These are phyloP conservation scores for Torymus aiolomorphi DNA, from an alignment of 2,888 invertebrate genomes.

Conservation along the genomic window DNA sequence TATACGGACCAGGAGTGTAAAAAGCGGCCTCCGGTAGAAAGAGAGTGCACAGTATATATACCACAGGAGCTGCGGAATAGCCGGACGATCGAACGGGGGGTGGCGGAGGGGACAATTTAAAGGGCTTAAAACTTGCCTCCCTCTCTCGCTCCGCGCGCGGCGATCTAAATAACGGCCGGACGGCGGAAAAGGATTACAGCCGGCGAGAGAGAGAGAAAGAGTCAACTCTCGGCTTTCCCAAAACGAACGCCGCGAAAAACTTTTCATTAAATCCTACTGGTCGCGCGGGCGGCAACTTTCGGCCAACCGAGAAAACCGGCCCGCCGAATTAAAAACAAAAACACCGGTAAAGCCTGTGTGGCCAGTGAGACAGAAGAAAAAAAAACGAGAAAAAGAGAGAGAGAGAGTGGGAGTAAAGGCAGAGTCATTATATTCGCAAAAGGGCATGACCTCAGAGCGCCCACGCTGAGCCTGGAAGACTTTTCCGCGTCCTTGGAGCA, in stretches of 20 bases:
- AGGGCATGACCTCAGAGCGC: not conserved
- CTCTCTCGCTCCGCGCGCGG: not conserved
- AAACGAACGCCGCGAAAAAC: not conserved
- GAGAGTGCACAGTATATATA: no score
- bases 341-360: not conserved
- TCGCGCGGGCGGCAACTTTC: not conserved
- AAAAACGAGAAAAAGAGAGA: not conserved
- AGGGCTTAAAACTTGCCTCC: conserved; percentile 8
- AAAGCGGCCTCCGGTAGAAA: no score
- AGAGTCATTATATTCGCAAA: not conserved
- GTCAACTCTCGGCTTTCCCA: not conserved
- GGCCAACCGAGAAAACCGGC: not conserved
- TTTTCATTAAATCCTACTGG: conserved; percentile 24
- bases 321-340: conserved; percentile 28
- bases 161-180: conserved; percentile 3
- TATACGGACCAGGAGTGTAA: no score
- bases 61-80: no score
- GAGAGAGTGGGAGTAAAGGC: not conserved
- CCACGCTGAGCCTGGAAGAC: not conserved
- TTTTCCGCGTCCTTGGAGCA: not conserved
- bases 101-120: conserved; percentile 7
- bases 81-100: no score
- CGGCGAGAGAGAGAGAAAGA: not conserved
- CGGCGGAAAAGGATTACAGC: conserved; percentile 29
- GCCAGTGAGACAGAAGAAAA: not conserved